Percentiles rank a stretch among this genome's conserved stretches.
Conservation (phyloP, 2,888 invertebrate genomes). For the Cosmia pyralina region DNA sequence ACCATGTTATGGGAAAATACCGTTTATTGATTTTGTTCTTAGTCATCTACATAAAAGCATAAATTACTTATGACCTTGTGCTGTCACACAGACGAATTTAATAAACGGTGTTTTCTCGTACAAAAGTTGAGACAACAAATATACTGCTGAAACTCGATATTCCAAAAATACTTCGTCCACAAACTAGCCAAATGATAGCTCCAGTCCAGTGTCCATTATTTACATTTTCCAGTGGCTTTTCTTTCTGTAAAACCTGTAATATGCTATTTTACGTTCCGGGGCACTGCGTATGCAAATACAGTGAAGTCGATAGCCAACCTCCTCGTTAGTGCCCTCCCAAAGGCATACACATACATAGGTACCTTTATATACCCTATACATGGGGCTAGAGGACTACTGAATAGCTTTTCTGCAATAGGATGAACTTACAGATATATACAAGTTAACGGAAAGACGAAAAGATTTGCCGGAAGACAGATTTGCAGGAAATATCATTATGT, state of each 20-base stretch:
- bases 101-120: no score
- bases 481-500: conserved; percentile 44
- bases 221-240: conserved; percentile 42
- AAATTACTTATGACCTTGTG: background rate
- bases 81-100: no score
- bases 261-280: conserved; percentile 40
- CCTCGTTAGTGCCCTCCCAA: conserved; percentile 69
- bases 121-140: background rate
- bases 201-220: conserved; percentile 10
- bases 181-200: conserved; percentile 21
- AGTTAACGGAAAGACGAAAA: conserved; percentile 33
- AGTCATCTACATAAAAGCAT: background rate
- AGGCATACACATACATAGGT: conserved; percentile 48
- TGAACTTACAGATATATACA: conserved; percentile 44
- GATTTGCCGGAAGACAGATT: conserved; percentile 42
- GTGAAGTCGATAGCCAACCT: conserved; percentile 61
- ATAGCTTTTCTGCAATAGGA: conserved; percentile 30
- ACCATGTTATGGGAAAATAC: background rate
- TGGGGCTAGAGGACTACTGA: conserved; percentile 12
- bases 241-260: conserved; percentile 47
- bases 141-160: background rate
- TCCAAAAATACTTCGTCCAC: conserved; percentile 4
- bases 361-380: conserved; percentile 25
- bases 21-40: background rate
- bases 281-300: conserved; percentile 61